Conservation (phyloP, 1,140 invertebrate species). For the Lasioglossum baleicum region DNA sequence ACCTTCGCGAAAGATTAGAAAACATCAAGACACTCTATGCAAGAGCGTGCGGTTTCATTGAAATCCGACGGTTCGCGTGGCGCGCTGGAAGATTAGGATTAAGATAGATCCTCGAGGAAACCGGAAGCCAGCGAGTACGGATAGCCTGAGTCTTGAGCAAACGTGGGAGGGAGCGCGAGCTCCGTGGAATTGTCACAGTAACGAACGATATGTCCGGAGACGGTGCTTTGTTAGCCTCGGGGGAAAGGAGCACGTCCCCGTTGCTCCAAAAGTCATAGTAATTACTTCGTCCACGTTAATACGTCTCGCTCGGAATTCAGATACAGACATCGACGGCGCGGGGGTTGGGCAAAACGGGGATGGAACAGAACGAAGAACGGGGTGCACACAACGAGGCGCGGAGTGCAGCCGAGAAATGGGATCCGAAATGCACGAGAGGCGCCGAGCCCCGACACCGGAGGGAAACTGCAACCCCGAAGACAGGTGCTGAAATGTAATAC, state of each 20-base stretch:
- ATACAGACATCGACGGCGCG: constrained; percentile 20
- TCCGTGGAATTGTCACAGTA: background rate
- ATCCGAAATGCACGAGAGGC: too few species aligned
- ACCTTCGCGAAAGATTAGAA: too few species aligned
- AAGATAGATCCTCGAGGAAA: too few species aligned
- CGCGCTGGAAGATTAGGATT: too few species aligned
- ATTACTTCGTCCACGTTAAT: constrained; percentile 21
- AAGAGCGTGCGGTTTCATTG: too few species aligned
- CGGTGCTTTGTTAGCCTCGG: background rate
- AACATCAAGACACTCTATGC: too few species aligned
- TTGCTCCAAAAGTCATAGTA: constrained; percentile 7
- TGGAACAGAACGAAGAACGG: background rate
- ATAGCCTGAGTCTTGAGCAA: background rate
- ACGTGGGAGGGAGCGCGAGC: background rate
- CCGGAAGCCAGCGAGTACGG: too few species aligned
- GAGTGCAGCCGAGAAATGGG: background rate
- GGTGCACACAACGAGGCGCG: background rate
- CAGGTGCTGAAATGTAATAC: constrained; percentile 28
- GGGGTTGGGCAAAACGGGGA: background rate
- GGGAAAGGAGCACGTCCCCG: background rate
- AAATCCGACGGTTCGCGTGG: too few species aligned
- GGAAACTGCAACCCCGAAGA: background rate
- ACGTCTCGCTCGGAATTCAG: constrained; percentile 9
- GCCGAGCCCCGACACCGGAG: too few species aligned
- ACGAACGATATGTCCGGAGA: background rate